These are phyloP conservation scores for Tadarida brasiliensis DNA, from an alignment of 2,797 vertebrate species.

Conservation along the genomic window DNA sequence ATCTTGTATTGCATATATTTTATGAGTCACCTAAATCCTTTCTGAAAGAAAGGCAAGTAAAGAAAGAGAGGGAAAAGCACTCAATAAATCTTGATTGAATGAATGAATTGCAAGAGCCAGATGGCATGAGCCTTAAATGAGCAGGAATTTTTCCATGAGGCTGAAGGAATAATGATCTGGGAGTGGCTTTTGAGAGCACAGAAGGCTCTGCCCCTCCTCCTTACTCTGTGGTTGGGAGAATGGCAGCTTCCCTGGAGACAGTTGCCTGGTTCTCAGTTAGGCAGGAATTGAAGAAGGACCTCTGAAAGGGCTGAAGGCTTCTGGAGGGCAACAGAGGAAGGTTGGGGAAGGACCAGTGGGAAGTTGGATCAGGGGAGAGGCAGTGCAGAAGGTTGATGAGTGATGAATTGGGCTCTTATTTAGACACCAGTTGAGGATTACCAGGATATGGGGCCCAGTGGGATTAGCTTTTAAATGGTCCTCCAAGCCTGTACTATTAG, in stretches of 20 bases:
- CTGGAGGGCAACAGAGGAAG: background rate
- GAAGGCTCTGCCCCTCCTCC: background rate
- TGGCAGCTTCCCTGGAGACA: background rate
- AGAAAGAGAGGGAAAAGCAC: background rate
- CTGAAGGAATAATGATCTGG: conserved; percentile 67
- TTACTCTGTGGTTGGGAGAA: background rate
- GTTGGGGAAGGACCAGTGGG: background rate
- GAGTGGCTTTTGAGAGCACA: conserved; percentile 33
- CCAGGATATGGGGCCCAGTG: background rate
- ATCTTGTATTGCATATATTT: conserved; percentile 12
- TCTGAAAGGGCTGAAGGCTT: background rate
- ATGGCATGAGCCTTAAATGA: conserved; percentile 68
- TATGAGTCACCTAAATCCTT: conserved; percentile 30
- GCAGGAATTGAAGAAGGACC: background rate
- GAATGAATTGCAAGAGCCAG: conserved; percentile 71
- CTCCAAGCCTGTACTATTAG: conserved; percentile 66
- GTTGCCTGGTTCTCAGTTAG: background rate
- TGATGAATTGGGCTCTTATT: background rate
- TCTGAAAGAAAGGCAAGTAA: conserved; percentile 33
- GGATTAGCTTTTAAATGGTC: conserved; percentile 68
- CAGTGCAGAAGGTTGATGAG: background rate
- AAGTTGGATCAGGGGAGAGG: background rate
- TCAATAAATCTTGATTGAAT: conserved; percentile 70
- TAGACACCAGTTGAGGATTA: conserved; percentile 42
- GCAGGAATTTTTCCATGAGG: conserved; percentile 71